Evolutionary conservation across 2,888 invertebrate species (phyloP).

Genomic region (Taenaris catops): DNA sequence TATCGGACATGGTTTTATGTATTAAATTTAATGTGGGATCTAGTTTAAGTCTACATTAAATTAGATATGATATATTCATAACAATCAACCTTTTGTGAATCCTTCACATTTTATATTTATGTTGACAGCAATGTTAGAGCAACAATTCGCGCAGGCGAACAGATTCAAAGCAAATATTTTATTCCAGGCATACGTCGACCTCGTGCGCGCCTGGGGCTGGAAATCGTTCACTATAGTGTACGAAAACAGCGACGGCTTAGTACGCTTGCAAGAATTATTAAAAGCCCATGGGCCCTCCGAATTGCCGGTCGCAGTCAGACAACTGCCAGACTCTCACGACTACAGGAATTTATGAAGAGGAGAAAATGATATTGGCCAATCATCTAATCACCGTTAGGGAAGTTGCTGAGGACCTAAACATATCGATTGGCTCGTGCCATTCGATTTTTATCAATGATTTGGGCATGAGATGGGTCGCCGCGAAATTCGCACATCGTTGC

Average conservation of each 20-base stretch:
- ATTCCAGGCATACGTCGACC: conserved; percentile 91
- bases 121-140: not conserved
- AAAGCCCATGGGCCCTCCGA: conserved; percentile 93
- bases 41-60: too few relatives aligned
- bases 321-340: conserved; percentile 90
- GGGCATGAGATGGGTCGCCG: too few relatives aligned
- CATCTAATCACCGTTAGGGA: too few relatives aligned
- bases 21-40: too few relatives aligned
- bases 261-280: conserved; percentile 91
- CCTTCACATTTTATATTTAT: not conserved
- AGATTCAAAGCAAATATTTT: conserved; percentile 8
- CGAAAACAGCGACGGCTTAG: conserved; percentile 96
- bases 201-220: conserved; percentile 95
- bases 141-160: conserved; percentile 3
- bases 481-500: too few relatives aligned
- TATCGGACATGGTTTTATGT: too few relatives aligned
- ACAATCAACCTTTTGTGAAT: not conserved
- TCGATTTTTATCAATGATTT: too few relatives aligned
- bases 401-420: too few relatives aligned
- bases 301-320: conserved; percentile 90
- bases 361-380: too few relatives aligned
- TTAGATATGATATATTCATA: too few relatives aligned
- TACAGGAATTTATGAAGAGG: too few relatives aligned
- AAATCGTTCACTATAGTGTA: conserved; percentile 97
- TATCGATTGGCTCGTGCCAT: too few relatives aligned